These are phyloP conservation scores for Volucella inanis DNA, from an alignment of 2,888 invertebrate genomes.

Conservation along the genomic window DNA sequence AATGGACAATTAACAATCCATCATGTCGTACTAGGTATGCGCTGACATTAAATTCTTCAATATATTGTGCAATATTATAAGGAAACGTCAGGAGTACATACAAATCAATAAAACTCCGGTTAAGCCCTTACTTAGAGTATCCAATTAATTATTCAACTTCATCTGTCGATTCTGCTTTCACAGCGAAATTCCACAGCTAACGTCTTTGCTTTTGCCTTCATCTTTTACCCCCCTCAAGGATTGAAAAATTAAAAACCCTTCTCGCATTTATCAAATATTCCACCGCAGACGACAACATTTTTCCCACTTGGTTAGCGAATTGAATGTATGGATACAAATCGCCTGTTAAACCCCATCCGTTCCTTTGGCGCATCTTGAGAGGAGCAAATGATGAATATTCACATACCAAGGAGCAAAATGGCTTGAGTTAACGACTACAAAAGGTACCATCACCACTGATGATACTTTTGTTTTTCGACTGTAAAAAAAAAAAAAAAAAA, in stretches of 20 bases:
- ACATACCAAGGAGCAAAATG: conserved; percentile 39
- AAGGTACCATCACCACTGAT: conserved; percentile 39
- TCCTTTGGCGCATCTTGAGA: conserved; percentile 56
- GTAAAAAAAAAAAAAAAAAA: conserved; percentile 40
- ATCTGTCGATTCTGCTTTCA: conserved; percentile 53
- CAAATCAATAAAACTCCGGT: conserved; percentile 12
- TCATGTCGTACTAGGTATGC: no score
- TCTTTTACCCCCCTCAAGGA: neutral
- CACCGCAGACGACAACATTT: conserved; percentile 80
- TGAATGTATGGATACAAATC: conserved; percentile 48
- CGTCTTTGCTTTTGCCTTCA: neutral
- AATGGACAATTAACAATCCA: no score
- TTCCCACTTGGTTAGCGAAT: conserved; percentile 54
- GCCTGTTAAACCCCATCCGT: conserved; percentile 41
- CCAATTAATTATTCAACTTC: conserved; percentile 70
- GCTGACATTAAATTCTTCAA: no score
- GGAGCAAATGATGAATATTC: conserved; percentile 71
- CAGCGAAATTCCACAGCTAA: conserved; percentile 24
- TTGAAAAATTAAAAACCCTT: conserved; percentile 45
- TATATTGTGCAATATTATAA: neutral
- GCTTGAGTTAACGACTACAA: conserved; percentile 68
- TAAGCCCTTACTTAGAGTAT: conserved; percentile 35
- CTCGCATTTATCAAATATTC: conserved; percentile 66
- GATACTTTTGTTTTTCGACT: conserved; percentile 56
- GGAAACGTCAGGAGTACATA: neutral